These are phyloP conservation scores for Nomada ruficornis DNA, from an alignment of 2,888 invertebrate genomes.

Conservation along the genomic window DNA sequence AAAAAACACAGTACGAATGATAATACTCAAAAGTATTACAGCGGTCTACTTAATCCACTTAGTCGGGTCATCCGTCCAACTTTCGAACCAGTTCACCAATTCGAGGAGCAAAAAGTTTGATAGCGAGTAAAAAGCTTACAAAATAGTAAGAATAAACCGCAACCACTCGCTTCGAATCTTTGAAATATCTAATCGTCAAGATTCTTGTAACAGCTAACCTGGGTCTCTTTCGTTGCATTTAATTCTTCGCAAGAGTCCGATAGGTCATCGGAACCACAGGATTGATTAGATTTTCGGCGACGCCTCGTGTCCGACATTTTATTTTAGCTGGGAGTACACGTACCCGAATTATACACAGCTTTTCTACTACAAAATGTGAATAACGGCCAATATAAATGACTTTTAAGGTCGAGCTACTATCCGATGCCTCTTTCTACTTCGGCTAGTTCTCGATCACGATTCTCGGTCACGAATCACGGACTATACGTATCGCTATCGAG, in stretches of 20 bases:
- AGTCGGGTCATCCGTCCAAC: conserved; percentile 51
- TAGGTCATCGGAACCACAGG: conserved; percentile 81
- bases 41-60: conserved; percentile 53
- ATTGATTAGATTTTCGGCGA: conserved; percentile 80
- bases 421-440: conserved; percentile 38
- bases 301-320: conserved; percentile 82
- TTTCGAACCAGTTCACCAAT: conserved; percentile 61
- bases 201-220: conserved; percentile 73
- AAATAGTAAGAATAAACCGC: background rate
- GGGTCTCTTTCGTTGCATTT: conserved; percentile 81
- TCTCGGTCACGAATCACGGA: conserved; percentile 51
- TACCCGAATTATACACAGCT: conserved; percentile 23
- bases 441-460: conserved; percentile 38
- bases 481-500: conserved; percentile 43
- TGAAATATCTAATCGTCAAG: conserved; percentile 10
- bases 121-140: background rate
- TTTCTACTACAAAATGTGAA: conserved; percentile 27
- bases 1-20: conserved; percentile 10
- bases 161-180: background rate
- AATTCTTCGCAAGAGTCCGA: conserved; percentile 82
- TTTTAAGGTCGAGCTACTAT: conserved; percentile 59
- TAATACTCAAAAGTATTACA: conserved; percentile 46
- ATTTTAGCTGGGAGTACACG: conserved; percentile 27
- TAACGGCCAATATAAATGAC: conserved; percentile 40
- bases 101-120: background rate